phyloP scores from a whole-genome alignment of 1,140 invertebrate genomes.

The Eubasilissa regina region DNA sequence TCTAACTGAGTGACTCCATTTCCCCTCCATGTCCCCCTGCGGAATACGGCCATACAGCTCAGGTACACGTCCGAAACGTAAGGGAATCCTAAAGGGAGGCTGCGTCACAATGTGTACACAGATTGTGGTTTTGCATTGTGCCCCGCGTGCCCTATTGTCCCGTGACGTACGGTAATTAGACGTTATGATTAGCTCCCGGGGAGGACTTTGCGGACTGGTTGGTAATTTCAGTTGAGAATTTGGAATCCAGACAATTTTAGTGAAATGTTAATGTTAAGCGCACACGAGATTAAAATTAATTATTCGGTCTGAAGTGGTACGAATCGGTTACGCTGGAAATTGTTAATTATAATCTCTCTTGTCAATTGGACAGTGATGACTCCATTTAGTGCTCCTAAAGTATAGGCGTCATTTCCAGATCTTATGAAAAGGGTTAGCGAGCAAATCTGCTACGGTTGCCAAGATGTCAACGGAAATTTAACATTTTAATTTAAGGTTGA shows the following conservation, averaged over 20 bases:
- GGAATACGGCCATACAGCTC: background rate
- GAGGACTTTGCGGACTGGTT: slow-evolving; percentile 4
- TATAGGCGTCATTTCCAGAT: no score
- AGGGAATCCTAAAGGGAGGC: background rate
- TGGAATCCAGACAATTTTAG: slow-evolving; percentile 6
- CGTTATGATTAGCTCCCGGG: slow-evolving; percentile 33
- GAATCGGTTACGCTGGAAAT: no score
- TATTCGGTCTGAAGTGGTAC: no score
- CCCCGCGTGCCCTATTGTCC: slow-evolving; percentile 39
- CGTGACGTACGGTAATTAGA: slow-evolving; percentile 41
- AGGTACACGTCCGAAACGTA: no score
- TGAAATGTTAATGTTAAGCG: background rate
- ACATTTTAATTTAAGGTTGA: no score
- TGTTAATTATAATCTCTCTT: no score
- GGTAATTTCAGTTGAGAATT: background rate
- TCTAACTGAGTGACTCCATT: slow-evolving; percentile 32
- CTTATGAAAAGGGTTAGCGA: no score
- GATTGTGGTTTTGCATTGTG: slow-evolving; percentile 38
- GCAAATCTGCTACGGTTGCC: no score
- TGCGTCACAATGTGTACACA: slow-evolving; percentile 37
- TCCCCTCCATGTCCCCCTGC: slow-evolving; percentile 1
- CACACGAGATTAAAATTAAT: background rate
- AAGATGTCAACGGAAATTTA: no score
- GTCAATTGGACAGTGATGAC: no score
- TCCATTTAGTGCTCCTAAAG: no score